phyloP scores from a whole-genome alignment of 2,797 vertebrate species.

The Premnoplex brunnescens region DNA sequence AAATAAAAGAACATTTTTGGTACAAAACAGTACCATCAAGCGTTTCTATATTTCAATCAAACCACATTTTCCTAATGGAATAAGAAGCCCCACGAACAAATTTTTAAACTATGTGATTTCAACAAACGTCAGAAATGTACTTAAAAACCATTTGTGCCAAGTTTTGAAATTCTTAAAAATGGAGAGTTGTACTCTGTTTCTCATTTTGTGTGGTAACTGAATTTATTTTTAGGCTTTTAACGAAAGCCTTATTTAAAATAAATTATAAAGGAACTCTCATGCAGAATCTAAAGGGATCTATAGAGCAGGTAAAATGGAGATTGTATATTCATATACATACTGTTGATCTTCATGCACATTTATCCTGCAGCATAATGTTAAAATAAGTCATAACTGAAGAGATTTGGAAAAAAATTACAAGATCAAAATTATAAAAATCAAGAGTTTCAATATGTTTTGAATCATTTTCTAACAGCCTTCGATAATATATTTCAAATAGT shows the following conservation, averaged over 20 bases:
- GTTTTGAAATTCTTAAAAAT: slow-evolving; percentile 63
- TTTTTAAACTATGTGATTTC: neutral
- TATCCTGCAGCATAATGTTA: slow-evolving; percentile 80
- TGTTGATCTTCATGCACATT: slow-evolving; percentile 74
- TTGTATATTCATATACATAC: slow-evolving; percentile 74
- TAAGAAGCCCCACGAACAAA: neutral
- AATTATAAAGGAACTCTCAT: slow-evolving; percentile 16
- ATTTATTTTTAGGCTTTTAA: slow-evolving; percentile 8
- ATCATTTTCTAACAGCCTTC: neutral
- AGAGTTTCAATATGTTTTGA: neutral
- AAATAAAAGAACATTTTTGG: neutral
- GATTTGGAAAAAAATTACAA: slow-evolving; percentile 55
- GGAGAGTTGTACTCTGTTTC: neutral
- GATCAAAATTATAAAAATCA: slow-evolving; percentile 38
- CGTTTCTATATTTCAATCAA: neutral
- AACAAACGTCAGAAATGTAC: slow-evolving; percentile 68
- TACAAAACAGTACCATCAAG: neutral
- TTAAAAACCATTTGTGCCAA: slow-evolving; percentile 38
- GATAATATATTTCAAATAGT: neutral
- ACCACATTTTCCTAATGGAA: neutral
- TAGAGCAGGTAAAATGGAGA: slow-evolving; percentile 4
- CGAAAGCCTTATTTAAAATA: slow-evolving; percentile 18
- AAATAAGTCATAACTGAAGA: slow-evolving; percentile 76
- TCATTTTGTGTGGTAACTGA: neutral
- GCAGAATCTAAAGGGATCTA: slow-evolving; percentile 62